Conservation (phyloP, 2,113 vertebrate species). For the Neoarius graeffei region DNA sequence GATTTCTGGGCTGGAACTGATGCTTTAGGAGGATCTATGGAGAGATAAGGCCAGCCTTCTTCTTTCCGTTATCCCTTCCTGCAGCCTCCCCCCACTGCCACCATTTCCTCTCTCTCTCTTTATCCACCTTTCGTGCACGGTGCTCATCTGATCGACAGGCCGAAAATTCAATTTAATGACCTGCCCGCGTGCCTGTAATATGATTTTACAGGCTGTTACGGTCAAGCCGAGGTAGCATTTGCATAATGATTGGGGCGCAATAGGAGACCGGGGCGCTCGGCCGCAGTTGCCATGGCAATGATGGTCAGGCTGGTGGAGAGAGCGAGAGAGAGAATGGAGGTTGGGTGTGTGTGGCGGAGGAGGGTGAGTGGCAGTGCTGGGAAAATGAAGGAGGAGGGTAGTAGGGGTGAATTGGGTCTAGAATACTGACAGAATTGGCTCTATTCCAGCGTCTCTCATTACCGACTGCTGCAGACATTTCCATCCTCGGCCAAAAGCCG, state of each 20-base stretch:
- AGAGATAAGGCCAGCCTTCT: slow-evolving; percentile 31
- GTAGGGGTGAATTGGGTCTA: slow-evolving; percentile 17
- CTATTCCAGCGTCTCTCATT: slow-evolving; percentile 43
- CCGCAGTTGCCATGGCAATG: slow-evolving; percentile 81
- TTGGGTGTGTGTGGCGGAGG: slow-evolving; percentile 56
- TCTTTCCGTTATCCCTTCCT: slow-evolving; percentile 1
- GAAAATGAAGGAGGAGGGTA: slow-evolving; percentile 46
- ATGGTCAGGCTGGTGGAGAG: slow-evolving; percentile 68
- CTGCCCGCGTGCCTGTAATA: slow-evolving; percentile 77
- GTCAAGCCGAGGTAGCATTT: slow-evolving; percentile 81
- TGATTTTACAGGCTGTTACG: slow-evolving; percentile 82
- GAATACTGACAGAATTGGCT: slow-evolving; percentile 33
- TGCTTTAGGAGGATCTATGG: slow-evolving; percentile 49
- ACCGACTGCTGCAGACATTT: slow-evolving; percentile 26
- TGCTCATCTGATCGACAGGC: slow-evolving; percentile 74
- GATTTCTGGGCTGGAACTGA: slow-evolving; percentile 37
- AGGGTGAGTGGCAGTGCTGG: slow-evolving; percentile 38
- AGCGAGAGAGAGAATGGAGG: slow-evolving; percentile 69
- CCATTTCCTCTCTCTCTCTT: slow-evolving; percentile 40
- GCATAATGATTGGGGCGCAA: slow-evolving; percentile 82
- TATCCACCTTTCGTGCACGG: slow-evolving; percentile 70
- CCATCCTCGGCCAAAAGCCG: slow-evolving; percentile 19
- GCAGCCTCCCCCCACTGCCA: slow-evolving; percentile 39
- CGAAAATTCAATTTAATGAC: slow-evolving; percentile 83
- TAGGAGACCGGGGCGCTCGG: slow-evolving; percentile 64